These are phyloP conservation scores for Psophia crepitans DNA, from an alignment of 2,113 vertebrate species.

Conservation along the genomic window DNA sequence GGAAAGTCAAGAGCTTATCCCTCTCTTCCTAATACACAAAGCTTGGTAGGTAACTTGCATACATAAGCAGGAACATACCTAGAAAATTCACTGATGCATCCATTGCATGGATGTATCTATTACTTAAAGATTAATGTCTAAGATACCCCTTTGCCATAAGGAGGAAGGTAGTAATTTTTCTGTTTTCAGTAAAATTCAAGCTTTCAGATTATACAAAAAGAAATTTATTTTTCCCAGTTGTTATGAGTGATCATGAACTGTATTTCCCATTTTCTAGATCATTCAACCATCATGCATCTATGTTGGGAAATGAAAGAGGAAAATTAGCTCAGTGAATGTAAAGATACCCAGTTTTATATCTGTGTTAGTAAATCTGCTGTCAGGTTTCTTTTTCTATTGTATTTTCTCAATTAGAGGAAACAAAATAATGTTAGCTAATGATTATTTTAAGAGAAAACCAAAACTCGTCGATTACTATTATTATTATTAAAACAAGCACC, in stretches of 20 bases:
- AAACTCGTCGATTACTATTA: not conserved
- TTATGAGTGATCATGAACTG: not conserved
- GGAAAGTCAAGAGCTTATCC: not conserved
- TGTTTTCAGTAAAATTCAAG: not conserved
- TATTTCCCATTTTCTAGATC: not conserved
- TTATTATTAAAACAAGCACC: not conserved
- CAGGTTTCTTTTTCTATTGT: not conserved
- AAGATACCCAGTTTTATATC: not conserved
- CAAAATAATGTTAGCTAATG: not conserved
- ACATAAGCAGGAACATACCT: not conserved
- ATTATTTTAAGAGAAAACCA: not conserved
- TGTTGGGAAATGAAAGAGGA: not conserved
- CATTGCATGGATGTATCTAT: not conserved
- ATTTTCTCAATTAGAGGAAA: not conserved
- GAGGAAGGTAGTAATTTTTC: not conserved
- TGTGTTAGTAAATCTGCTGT: not conserved
- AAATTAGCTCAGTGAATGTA: not conserved
- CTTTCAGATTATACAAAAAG: not conserved
- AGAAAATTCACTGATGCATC: not conserved
- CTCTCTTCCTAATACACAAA: not conserved
- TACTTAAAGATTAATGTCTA: not conserved
- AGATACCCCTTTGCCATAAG: not conserved
- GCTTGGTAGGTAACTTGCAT: not conserved
- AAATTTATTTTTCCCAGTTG: not conserved
- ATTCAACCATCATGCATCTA: not conserved